Evolutionary conservation across 2,888 invertebrate genomes (phyloP).

Genomic region (Venusia cambrica): DNA sequence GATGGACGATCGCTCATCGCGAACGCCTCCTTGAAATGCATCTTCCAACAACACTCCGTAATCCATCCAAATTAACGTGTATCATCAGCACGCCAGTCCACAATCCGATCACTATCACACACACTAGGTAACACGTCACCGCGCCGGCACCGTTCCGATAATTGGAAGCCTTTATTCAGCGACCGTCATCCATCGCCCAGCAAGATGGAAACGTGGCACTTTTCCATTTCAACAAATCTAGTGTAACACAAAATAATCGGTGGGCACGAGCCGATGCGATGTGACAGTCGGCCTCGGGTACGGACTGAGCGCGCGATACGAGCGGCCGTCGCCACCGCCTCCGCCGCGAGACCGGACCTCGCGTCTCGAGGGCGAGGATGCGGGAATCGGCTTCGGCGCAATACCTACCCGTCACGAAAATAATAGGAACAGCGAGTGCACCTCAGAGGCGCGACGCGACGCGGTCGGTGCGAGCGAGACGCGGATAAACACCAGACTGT

Average conservation of each 20-base stretch:
- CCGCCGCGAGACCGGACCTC: constrained; percentile 78
- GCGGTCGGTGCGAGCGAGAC: constrained; percentile 80
- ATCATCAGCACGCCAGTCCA: constrained; percentile 71
- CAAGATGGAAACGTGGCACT: constrained; percentile 61
- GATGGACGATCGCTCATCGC: constrained; percentile 80
- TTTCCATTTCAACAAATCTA: constrained; percentile 61
- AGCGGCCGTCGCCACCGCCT: constrained; percentile 76
- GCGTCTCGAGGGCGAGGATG: constrained; percentile 80
- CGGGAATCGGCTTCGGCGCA: constrained; percentile 81
- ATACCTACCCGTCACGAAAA: constrained; percentile 82
- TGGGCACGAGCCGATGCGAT: constrained; percentile 70
- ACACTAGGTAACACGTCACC: constrained; percentile 46
- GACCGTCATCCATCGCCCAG: constrained; percentile 54
- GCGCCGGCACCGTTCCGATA: constrained; percentile 50
- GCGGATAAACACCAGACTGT: constrained; percentile 81
- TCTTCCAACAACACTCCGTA: constrained; percentile 73
- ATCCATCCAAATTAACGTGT: constrained; percentile 76
- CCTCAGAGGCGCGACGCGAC: constrained; percentile 79
- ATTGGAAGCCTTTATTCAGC: constrained; percentile 34
- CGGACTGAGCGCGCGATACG: constrained; percentile 77
- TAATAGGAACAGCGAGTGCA: constrained; percentile 81
- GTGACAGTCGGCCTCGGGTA: constrained; percentile 75
- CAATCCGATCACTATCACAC: constrained; percentile 69
- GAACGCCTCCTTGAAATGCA: constrained; percentile 81
- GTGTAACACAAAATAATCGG: constrained; percentile 58